Conservation (phyloP, 92 coral and sea anemone genomes). For the Phenganax subtilis region DNA sequence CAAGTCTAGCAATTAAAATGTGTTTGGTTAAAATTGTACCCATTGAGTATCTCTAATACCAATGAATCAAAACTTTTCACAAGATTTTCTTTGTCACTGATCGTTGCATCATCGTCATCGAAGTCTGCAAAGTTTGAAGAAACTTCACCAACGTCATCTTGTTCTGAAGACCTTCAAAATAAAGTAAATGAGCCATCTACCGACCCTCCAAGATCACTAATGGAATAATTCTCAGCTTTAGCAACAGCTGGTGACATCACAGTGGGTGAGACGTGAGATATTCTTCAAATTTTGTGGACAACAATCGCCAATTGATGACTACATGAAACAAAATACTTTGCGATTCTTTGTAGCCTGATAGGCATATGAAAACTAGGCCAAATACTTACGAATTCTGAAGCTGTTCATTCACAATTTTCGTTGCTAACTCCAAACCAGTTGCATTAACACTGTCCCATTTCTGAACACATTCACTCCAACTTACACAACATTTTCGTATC, state of each 20-base stretch:
- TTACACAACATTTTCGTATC: constrained; percentile 73
- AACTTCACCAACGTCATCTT: constrained; percentile 1
- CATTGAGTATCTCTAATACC: constrained; percentile 5
- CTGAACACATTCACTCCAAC: constrained; percentile 70
- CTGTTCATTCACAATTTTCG: constrained; percentile 72
- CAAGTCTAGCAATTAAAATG: not conserved
- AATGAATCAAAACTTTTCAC: constrained; percentile 56
- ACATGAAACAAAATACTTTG: too few species aligned
- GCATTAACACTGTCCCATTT: constrained; percentile 72
- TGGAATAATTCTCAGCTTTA: not conserved
- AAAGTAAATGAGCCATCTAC: too few species aligned
- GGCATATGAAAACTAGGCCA: too few species aligned
- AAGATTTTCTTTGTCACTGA: constrained; percentile 70
- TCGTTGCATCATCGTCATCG: constrained; percentile 51
- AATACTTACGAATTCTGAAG: constrained; percentile 76
- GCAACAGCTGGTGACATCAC: too few species aligned
- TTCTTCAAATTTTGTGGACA: too few species aligned
- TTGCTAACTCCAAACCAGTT: constrained; percentile 66
- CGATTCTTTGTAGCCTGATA: too few species aligned
- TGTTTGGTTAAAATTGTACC: not conserved
- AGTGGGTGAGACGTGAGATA: too few species aligned
- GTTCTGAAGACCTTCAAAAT: constrained; percentile 5
- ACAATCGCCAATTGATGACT: too few species aligned
- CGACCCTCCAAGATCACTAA: not conserved
- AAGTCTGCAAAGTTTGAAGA: constrained; percentile 5